Percentiles rank a stretch among this genome's conserved stretches.
These are phyloP conservation scores for Podotricha telesiphe DNA, from an alignment of 2,888 invertebrate species.

Conservation along the genomic window DNA sequence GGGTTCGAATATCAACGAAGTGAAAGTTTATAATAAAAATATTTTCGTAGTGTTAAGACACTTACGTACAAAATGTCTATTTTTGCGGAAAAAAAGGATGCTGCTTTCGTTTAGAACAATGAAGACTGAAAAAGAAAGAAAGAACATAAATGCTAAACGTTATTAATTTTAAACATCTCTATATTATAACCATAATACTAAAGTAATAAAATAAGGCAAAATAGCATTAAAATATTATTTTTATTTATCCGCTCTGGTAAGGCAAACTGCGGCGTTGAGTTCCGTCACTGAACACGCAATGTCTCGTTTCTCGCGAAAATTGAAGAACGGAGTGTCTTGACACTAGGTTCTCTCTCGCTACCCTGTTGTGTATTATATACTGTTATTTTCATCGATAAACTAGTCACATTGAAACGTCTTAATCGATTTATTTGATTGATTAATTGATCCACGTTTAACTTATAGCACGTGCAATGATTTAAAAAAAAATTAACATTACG, in stretches of 20 bases:
- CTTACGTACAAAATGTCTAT: not conserved
- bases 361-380: not conserved
- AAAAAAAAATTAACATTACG: not conserved
- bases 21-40: not conserved
- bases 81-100: too few relatives aligned
- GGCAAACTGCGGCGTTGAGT: too few relatives aligned
- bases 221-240: not conserved
- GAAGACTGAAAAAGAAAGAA: too few relatives aligned
- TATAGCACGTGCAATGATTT: not conserved
- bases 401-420: slow-evolving; percentile 1
- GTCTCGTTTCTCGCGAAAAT: too few relatives aligned
- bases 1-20: not conserved
- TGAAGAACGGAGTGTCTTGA: too few relatives aligned
- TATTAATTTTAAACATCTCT: not conserved
- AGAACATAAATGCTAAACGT: too few relatives aligned
- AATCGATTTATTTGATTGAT: slow-evolving; percentile 10
- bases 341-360: too few relatives aligned
- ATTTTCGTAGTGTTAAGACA: not conserved
- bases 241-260: too few relatives aligned
- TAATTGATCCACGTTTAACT: not conserved
- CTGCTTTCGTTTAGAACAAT: too few relatives aligned
- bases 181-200: too few relatives aligned
- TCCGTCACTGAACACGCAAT: too few relatives aligned
- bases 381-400: not conserved
- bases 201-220: not conserved